Conservation (phyloP, 2,113 vertebrate genomes). For the Rhea pennata region DNA sequence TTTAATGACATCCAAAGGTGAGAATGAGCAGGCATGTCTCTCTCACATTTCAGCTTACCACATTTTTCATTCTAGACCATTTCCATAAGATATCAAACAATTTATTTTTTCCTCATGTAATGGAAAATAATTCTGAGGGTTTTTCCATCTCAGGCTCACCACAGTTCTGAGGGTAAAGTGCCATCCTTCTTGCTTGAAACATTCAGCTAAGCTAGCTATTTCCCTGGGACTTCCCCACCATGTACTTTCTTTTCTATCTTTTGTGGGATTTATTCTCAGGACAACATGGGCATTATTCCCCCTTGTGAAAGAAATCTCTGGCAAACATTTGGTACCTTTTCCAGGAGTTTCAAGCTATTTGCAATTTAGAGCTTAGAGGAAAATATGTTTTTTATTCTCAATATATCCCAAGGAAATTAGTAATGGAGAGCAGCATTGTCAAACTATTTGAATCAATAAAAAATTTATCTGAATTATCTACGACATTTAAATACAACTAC, state of each 20-base stretch:
- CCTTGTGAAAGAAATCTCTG: not conserved
- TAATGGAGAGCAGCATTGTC: not conserved
- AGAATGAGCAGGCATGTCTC: not conserved
- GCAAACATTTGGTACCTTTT: not conserved
- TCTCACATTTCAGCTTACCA: not conserved
- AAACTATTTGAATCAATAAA: not conserved
- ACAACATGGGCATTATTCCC: not conserved
- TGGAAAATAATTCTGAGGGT: not conserved
- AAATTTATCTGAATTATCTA: not conserved
- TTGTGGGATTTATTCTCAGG: not conserved
- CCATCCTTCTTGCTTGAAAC: not conserved
- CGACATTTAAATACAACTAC: not conserved
- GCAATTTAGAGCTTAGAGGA: not conserved
- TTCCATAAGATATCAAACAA: not conserved
- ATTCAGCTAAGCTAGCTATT: not conserved
- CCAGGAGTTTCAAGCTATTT: not conserved
- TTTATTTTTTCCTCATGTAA: not conserved
- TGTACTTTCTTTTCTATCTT: not conserved
- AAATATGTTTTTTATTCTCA: not conserved
- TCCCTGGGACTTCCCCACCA: not conserved
- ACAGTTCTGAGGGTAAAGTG: not conserved
- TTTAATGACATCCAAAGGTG: constrained; percentile 9
- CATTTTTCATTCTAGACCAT: not conserved
- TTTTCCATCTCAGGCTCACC: not conserved
- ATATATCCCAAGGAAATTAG: not conserved